These are phyloP conservation scores for Morpho achilles DNA, from an alignment of 2,888 invertebrate species.

Conservation along the genomic window DNA sequence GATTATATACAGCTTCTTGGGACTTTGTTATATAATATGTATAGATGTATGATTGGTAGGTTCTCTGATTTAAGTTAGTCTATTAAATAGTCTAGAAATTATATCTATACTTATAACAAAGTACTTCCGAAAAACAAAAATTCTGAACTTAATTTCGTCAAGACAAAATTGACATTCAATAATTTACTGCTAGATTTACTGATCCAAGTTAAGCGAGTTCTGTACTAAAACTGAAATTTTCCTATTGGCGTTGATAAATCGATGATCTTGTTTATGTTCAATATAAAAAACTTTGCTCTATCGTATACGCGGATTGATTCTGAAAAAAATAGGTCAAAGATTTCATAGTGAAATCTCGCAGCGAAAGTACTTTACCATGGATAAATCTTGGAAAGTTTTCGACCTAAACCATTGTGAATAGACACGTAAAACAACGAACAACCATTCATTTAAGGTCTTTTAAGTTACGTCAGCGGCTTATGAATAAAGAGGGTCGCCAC, in stretches of 20 bases:
- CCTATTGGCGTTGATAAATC: constrained; percentile 20
- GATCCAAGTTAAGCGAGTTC: constrained; percentile 3
- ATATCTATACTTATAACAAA: too few relatives aligned
- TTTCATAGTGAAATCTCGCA: constrained; percentile 25
- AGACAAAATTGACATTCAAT: too few relatives aligned
- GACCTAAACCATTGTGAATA: constrained; percentile 72
- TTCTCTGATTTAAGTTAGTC: too few relatives aligned
- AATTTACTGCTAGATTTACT: background rate
- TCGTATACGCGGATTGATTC: constrained; percentile 18
- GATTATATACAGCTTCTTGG: too few relatives aligned
- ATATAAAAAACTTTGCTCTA: constrained; percentile 19
- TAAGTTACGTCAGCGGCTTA: constrained; percentile 73
- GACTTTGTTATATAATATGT: too few relatives aligned
- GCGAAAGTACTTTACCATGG: constrained; percentile 34
- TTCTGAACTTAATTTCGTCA: too few relatives aligned
- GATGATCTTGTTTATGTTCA: constrained; percentile 20
- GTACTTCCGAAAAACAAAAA: too few relatives aligned
- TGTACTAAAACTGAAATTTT: constrained; percentile 1
- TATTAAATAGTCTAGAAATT: too few relatives aligned
- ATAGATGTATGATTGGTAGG: too few relatives aligned
- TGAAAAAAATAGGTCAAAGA: constrained; percentile 23
- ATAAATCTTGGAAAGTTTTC: constrained; percentile 67
- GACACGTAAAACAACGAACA: constrained; percentile 78
- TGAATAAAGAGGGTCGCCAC: constrained; percentile 71
- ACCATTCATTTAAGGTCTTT: constrained; percentile 75